Conservation (phyloP, 2,888 invertebrate species). For the Thymelicus lineola region DNA sequence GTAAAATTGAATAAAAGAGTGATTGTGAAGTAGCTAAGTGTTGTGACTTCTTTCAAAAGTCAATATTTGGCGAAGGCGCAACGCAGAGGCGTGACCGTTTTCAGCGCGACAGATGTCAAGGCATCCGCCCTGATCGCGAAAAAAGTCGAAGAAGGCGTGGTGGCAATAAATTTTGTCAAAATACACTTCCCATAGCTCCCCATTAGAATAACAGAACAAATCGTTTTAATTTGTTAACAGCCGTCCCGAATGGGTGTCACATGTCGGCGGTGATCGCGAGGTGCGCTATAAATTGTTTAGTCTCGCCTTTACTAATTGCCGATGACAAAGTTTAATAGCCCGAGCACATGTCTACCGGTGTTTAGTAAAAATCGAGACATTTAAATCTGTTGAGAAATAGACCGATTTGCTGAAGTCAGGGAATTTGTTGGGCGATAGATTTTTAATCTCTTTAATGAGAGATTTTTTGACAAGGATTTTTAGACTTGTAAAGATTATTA, state of each 20-base stretch:
- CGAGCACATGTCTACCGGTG: conserved; percentile 75
- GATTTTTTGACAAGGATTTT: no score
- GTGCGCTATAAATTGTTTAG: conserved; percentile 74
- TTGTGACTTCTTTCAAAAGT: no score
- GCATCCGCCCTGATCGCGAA: conserved; percentile 73
- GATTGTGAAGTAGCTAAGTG: no score
- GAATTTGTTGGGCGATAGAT: not conserved
- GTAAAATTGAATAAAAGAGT: no score
- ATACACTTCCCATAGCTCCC: conserved; percentile 82
- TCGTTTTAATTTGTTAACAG: conserved; percentile 83
- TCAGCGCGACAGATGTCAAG: conserved; percentile 77
- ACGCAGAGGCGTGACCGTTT: conserved; percentile 72
- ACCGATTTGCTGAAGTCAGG: not conserved
- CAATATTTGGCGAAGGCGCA: conserved; percentile 61
- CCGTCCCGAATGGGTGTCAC: conserved; percentile 79
- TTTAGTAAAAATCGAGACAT: conserved; percentile 45
- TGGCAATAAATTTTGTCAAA: conserved; percentile 84
- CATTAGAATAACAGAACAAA: conserved; percentile 85
- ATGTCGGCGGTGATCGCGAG: conserved; percentile 65
- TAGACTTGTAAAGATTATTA: no score
- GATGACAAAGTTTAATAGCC: conserved; percentile 81
- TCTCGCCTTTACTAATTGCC: conserved; percentile 79
- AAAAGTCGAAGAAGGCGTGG: conserved; percentile 80
- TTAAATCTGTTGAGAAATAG: not conserved
- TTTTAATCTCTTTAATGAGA: not conserved